phyloP scores from a whole-genome alignment of 1,140 invertebrate genomes.

The Pseudobourletiella spinata region DNA sequence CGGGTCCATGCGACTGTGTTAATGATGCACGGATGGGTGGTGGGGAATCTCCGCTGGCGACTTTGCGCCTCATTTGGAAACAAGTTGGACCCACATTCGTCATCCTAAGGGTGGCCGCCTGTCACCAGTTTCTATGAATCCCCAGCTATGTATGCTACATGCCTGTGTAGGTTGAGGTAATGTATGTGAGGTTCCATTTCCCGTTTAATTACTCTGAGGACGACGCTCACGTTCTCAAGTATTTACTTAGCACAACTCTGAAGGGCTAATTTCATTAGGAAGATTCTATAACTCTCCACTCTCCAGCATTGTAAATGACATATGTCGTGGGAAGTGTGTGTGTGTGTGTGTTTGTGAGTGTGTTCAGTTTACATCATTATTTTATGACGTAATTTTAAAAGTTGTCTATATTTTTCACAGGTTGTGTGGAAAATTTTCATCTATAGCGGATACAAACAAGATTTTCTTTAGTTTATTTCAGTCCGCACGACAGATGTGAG shows the following conservation, averaged over 20 bases:
- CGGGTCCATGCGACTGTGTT: background rate
- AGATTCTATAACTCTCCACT: background rate
- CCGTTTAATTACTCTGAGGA: background rate
- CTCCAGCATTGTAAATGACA: background rate
- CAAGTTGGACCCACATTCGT: conserved; percentile 26
- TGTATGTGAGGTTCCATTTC: background rate
- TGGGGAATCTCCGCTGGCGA: conserved; percentile 20
- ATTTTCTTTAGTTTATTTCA: too few species aligned
- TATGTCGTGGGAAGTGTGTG: too few species aligned
- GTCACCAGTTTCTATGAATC: conserved; percentile 20
- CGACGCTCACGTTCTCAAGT: too few species aligned
- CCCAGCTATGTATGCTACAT: too few species aligned
- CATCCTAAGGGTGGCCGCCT: conserved; percentile 22
- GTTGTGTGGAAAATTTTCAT: too few species aligned
- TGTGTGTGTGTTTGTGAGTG: too few species aligned
- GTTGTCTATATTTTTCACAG: too few species aligned
- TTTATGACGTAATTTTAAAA: too few species aligned
- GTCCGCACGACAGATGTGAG: too few species aligned
- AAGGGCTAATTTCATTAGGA: background rate
- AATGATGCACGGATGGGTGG: background rate
- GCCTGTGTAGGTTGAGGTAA: too few species aligned
- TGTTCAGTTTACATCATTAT: too few species aligned
- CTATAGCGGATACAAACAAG: too few species aligned
- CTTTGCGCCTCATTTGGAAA: conserved; percentile 29
- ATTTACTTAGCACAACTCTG: background rate